Percentiles rank a stretch among this genome's conserved stretches.
These are phyloP conservation scores for Psilopogon haemacephalus DNA, from an alignment of 2,113 vertebrate genomes.

Conservation along the genomic window DNA sequence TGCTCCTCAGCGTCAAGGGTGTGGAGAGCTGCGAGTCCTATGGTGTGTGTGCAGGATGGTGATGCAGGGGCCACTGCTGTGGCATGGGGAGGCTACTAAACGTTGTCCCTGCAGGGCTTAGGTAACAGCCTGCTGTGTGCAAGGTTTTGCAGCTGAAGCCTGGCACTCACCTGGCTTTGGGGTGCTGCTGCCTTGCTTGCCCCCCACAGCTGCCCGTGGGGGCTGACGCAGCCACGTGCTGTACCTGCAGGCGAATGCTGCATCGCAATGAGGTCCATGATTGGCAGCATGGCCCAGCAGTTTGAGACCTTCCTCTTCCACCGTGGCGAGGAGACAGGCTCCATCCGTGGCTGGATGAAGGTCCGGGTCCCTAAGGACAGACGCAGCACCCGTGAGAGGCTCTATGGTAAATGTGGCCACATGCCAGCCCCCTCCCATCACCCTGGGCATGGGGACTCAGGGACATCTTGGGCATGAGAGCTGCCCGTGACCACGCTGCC, in stretches of 20 bases:
- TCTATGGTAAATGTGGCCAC: constrained; percentile 73
- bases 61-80: fast-evolving
- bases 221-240: fast-evolving
- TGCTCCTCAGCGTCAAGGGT: constrained; percentile 86
- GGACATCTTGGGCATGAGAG: not conserved
- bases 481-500: fast-evolving
- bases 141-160: not conserved
- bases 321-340: constrained; percentile 86
- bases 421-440: fast-evolving
- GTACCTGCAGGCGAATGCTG: constrained; percentile 80
- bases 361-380: constrained; percentile 75
- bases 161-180: fast-evolving
- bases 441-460: not conserved
- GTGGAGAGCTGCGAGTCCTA: constrained; percentile 90
- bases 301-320: constrained; percentile 88
- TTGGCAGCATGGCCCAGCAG: constrained; percentile 64
- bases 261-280: constrained; percentile 53
- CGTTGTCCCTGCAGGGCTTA: not conserved
- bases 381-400: constrained; percentile 70
- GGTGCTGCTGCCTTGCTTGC: not conserved
- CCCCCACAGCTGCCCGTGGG: fast-evolving
- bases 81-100: not conserved
- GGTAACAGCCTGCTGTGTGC: not conserved
- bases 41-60: constrained; percentile 52
- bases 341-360: constrained; percentile 79